Evolutionary conservation across 2,888 invertebrate genomes (phyloP).

Genomic region (Gasteruption jaculator): DNA sequence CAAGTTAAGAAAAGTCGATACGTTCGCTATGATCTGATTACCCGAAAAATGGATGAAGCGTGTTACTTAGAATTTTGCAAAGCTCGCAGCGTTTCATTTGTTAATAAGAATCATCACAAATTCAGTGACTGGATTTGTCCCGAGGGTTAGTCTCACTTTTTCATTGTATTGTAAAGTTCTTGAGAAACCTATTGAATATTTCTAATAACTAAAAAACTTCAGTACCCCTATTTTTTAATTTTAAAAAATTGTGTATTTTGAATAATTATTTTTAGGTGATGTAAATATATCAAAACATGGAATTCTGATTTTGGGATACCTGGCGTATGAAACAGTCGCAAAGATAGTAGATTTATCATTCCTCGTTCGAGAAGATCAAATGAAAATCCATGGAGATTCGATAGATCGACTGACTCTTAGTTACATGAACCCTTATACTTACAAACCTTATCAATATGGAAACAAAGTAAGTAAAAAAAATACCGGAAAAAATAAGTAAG

Average conservation of each 20-base stretch:
- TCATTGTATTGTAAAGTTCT: too few species aligned
- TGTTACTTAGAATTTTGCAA: constrained; percentile 73
- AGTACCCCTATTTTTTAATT: background rate
- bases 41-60: constrained; percentile 53
- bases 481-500: background rate
- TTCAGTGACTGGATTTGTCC: constrained; percentile 43
- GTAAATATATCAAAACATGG: constrained; percentile 62
- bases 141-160: constrained; percentile 35
- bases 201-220: background rate
- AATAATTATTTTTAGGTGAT: constrained; percentile 47
- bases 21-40: constrained; percentile 55
- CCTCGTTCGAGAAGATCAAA: constrained; percentile 72
- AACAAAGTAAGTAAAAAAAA: constrained; percentile 41
- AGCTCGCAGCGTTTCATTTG: constrained; percentile 73
- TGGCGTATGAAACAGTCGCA: constrained; percentile 88
- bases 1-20: constrained; percentile 58
- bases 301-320: constrained; percentile 74
- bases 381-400: constrained; percentile 65
- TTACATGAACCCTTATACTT: constrained; percentile 59
- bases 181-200: constrained; percentile 10
- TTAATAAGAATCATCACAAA: constrained; percentile 54
- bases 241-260: constrained; percentile 5
- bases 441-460: constrained; percentile 44
- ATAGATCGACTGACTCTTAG: constrained; percentile 63
- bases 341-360: constrained; percentile 82